These are phyloP conservation scores for Python bivittatus DNA, from an alignment of 2,113 vertebrate genomes.

Conservation along the genomic window DNA sequence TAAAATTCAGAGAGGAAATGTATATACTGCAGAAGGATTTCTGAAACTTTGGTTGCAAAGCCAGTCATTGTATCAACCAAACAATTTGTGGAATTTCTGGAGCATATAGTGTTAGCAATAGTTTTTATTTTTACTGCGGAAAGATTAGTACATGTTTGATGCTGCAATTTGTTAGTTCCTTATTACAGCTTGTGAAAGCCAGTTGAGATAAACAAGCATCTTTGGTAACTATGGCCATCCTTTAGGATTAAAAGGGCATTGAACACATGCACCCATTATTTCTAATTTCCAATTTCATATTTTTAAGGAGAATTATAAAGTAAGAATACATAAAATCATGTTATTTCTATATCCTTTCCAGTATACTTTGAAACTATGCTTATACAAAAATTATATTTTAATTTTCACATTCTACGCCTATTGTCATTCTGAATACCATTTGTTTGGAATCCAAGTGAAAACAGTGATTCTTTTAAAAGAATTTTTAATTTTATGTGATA, in stretches of 20 bases:
- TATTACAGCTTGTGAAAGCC: neutral
- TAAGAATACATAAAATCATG: neutral
- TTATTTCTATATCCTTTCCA: neutral
- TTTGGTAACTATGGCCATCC: neutral
- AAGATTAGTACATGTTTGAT: neutral
- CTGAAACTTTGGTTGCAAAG: neutral
- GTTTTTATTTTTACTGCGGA: too few relatives aligned
- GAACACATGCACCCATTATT: neutral
- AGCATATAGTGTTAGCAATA: neutral
- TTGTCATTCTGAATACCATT: neutral
- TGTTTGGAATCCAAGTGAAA: neutral
- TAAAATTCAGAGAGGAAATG: neutral
- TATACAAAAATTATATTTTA: neutral
- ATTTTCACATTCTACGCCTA: neutral
- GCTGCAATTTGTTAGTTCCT: neutral
- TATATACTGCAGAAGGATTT: neutral
- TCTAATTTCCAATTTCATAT: neutral
- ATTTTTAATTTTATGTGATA: neutral
- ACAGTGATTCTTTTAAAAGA: neutral
- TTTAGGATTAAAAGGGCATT: too few relatives aligned
- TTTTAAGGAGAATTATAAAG: neutral
- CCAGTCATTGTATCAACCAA: neutral
- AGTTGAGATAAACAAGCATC: neutral
- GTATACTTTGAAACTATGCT: neutral
- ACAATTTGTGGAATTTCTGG: neutral